Conservation (phyloP, 2,888 invertebrate species). For the Luperina nickerlii region DNA sequence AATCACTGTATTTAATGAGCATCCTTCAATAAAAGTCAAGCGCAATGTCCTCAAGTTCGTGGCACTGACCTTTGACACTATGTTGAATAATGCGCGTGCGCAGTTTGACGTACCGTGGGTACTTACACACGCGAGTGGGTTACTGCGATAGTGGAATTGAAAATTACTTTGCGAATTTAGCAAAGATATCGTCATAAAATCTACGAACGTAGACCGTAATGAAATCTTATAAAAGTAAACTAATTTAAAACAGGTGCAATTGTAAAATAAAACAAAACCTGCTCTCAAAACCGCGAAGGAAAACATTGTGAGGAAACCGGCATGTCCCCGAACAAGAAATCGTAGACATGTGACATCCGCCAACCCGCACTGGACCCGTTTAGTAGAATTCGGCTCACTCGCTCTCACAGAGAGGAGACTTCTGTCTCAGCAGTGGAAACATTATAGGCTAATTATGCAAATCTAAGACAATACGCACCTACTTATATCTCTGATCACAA, state of each 20-base stretch:
- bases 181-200: neutral
- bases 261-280: neutral
- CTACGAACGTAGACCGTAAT: neutral
- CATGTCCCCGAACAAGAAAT: neutral
- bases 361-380: neutral
- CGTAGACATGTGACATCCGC: neutral
- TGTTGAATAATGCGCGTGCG: conserved; percentile 63
- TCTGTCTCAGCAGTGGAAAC: too few relatives aligned
- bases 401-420: neutral
- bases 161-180: neutral
- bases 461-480: neutral
- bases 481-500: neutral
- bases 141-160: conserved; percentile 16
- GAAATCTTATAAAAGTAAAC: neutral
- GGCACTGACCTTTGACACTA: conserved; percentile 68
- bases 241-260: neutral
- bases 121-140: conserved; percentile 34
- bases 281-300: neutral
- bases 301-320: neutral
- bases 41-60: conserved; percentile 66
- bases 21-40: conserved; percentile 63
- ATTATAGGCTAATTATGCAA: neutral
- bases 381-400: neutral
- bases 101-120: conserved; percentile 28
- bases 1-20: conserved; percentile 14